phyloP scores from a whole-genome alignment of 2,113 vertebrate species.

The Opisthocomus hoazin region DNA sequence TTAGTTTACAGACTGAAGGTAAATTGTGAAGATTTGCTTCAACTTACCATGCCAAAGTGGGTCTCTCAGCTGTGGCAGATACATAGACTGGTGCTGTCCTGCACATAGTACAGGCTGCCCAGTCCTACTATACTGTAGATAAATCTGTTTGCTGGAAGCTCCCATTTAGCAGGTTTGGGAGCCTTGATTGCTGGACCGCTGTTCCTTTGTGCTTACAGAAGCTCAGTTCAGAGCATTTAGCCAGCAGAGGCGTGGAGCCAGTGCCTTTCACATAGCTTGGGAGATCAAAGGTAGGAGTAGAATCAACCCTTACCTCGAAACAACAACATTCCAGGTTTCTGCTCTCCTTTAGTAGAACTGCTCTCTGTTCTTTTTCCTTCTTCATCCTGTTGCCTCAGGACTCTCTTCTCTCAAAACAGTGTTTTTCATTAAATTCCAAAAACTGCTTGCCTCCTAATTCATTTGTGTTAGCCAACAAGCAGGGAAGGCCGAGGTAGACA shows the following conservation, averaged over 20 bases:
- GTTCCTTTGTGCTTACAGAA: not conserved
- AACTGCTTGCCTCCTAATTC: not conserved
- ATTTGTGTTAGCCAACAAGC: not conserved
- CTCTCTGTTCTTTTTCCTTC: not conserved
- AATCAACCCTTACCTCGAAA: accelerated
- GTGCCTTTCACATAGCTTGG: not conserved
- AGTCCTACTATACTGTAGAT: not conserved
- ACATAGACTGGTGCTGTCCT: not conserved
- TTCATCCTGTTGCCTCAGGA: not conserved
- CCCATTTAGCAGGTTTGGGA: not conserved
- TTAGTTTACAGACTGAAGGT: not conserved
- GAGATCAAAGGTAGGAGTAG: not conserved
- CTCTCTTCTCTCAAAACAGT: not conserved
- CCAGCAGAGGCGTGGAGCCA: not conserved
- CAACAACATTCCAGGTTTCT: not conserved
- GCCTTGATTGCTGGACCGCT: not conserved
- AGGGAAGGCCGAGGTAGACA: not conserved
- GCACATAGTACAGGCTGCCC: not conserved
- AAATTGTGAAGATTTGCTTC: not conserved
- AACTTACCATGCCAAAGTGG: not conserved
- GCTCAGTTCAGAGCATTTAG: not conserved
- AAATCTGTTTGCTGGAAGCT: not conserved
- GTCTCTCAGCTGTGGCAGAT: not conserved
- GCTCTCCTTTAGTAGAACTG: not conserved
- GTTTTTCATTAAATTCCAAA: not conserved